Conservation (phyloP, 2,113 vertebrate species). For the Sylvicapra grimmia region DNA sequence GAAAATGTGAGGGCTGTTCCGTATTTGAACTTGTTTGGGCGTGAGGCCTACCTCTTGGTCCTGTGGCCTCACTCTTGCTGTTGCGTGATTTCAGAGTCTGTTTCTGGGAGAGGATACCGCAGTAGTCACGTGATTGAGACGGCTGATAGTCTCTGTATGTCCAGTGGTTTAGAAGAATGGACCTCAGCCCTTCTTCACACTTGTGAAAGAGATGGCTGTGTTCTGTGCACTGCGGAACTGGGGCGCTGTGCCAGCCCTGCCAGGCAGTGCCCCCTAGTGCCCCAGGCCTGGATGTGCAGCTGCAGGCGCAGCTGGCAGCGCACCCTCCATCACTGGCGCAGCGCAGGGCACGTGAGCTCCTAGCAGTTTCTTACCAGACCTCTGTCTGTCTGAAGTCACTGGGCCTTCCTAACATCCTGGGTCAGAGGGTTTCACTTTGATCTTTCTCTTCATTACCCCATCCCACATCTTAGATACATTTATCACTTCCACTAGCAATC, state of each 20-base stretch:
- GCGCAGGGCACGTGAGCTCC: fast-evolving
- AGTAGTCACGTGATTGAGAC: neutral
- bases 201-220: neutral
- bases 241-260: neutral
- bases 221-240: neutral
- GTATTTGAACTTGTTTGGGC: neutral
- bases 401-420: neutral
- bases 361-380: neutral
- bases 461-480: neutral
- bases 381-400: neutral
- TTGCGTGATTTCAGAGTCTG: neutral
- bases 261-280: slow-evolving; percentile 65
- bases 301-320: neutral
- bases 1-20: neutral
- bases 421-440: neutral
- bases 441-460: neutral
- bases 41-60: neutral
- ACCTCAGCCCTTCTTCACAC: neutral
- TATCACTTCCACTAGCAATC: neutral
- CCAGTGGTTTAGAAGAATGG: neutral
- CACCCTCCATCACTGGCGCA: neutral
- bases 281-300: fast-evolving
- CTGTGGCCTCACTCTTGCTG: neutral
- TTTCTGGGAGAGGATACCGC: neutral
- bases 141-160: neutral